Conservation (phyloP, 2,113 vertebrate species). For the Lichenostomus cassidix region DNA sequence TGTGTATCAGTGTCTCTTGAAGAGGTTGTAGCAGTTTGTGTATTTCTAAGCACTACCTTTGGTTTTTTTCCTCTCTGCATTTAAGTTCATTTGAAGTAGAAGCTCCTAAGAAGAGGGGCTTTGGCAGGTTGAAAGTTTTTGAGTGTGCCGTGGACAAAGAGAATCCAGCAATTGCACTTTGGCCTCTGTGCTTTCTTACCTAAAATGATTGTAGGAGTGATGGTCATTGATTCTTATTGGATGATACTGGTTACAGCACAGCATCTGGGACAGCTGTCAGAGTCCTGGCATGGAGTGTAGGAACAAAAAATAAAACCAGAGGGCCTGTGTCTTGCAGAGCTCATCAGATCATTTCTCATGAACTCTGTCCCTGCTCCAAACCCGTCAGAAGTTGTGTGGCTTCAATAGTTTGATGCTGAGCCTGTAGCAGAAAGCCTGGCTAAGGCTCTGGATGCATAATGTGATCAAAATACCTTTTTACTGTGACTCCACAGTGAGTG, state of each 20-base stretch:
- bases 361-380: neutral
- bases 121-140: neutral
- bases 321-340: neutral
- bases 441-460: neutral
- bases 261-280: neutral
- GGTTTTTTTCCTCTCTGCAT: neutral
- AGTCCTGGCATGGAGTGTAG: neutral
- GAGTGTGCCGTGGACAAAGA: neutral
- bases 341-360: neutral
- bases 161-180: neutral
- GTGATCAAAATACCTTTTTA: neutral
- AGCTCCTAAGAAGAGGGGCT: neutral
- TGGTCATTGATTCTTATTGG: neutral
- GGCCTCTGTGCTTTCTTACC: neutral
- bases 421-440: neutral
- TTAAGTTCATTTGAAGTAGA: neutral
- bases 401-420: neutral
- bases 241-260: neutral
- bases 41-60: neutral
- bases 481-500: accelerated
- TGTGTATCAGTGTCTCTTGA: neutral
- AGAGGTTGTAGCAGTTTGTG: neutral
- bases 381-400: neutral
- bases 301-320: neutral
- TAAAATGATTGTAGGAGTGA: neutral